Evolutionary conservation across 2,888 invertebrate species (phyloP).

Genomic region (Epirrhoe tristata): DNA sequence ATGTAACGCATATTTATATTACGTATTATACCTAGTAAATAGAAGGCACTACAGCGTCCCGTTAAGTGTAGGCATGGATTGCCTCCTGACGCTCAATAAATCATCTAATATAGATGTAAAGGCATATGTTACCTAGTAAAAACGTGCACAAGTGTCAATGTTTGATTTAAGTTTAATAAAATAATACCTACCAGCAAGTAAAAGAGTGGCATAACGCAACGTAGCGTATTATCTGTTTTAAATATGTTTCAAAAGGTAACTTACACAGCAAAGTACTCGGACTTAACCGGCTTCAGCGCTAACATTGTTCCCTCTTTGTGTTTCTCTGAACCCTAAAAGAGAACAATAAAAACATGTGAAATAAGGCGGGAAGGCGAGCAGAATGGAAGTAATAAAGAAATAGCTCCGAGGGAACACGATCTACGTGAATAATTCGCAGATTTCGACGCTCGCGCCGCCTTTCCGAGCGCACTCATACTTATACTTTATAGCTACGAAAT

Average conservation of each 20-base stretch:
- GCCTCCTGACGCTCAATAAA: too few relatives aligned
- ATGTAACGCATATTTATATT: too few relatives aligned
- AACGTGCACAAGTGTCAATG: too few relatives aligned
- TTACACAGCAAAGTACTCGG: conserved; percentile 47
- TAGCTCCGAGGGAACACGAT: conserved; percentile 63
- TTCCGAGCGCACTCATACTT: conserved; percentile 33
- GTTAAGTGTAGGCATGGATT: too few relatives aligned
- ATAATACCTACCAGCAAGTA: too few relatives aligned
- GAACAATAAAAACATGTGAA: conserved; percentile 68
- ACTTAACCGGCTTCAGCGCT: conserved; percentile 43
- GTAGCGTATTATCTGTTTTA: conserved; percentile 18
- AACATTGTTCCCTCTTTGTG: conserved; percentile 48
- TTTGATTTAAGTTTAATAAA: too few relatives aligned
- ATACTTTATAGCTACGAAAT: conserved; percentile 31
- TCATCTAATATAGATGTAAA: too few relatives aligned
- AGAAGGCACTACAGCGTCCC: too few relatives aligned
- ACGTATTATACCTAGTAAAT: too few relatives aligned
- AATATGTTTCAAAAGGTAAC: conserved; percentile 39
- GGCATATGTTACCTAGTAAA: too few relatives aligned
- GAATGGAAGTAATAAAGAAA: conserved; percentile 75
- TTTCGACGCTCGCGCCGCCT: conserved; percentile 54
- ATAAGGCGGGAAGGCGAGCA: conserved; percentile 59
- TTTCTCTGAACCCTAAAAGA: conserved; percentile 49
- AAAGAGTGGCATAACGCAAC: too few relatives aligned
- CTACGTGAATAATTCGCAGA: conserved; percentile 66